Evolutionary conservation across 2,113 vertebrate species (phyloP), one percentile per base, ranked within the genome.

Genomic region (Hippocampus barbouri): DNA sequence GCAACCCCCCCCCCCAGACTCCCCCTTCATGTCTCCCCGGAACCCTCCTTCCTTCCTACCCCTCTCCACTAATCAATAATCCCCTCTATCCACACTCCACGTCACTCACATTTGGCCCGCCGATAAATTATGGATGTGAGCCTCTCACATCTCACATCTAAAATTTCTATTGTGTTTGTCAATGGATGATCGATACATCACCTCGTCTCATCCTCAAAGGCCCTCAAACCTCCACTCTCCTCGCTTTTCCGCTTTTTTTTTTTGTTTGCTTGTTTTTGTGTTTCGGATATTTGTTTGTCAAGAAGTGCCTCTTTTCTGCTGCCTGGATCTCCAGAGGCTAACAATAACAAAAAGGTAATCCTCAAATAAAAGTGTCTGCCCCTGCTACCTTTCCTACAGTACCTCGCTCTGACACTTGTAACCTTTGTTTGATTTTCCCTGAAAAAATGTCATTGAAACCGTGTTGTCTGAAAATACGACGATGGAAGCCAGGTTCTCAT

Each of bases 161-260:
- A 94, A 92, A 94, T 97, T 95, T 95, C 95, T 95, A 91, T 93
- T 92, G 92, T 90, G 90, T 95, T 95, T 95, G 93, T 94, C 94
- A 94, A 94, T 94, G 93, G 91, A 90, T 96, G 93, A 93, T 94
- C 91, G 77, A 95, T 94, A 94, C 92, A 92, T 94, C 92, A 89
- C 92, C 86, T 94, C 90, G 88, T 86, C 86, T 88, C 90, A 89
- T 91, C 90, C 93, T 95, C 92, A 88, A 94, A 95, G 89, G 87
- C 79, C 53, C 73, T 80, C 23, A 41, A 65, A 68, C 81, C 70
- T 74, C 79, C 79, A 63, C 78, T 79, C 63, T 81, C 81, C 81
- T 79, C 89, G 78, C 75, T 85, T 66, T 62, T 72, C 81, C 40
- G 45, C 75, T 68, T 27, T 30, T 78, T 56, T 71, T 69, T 59